phyloP scores from a whole-genome alignment of 1,140 invertebrate genomes.

The Leptopilina clavipes region DNA sequence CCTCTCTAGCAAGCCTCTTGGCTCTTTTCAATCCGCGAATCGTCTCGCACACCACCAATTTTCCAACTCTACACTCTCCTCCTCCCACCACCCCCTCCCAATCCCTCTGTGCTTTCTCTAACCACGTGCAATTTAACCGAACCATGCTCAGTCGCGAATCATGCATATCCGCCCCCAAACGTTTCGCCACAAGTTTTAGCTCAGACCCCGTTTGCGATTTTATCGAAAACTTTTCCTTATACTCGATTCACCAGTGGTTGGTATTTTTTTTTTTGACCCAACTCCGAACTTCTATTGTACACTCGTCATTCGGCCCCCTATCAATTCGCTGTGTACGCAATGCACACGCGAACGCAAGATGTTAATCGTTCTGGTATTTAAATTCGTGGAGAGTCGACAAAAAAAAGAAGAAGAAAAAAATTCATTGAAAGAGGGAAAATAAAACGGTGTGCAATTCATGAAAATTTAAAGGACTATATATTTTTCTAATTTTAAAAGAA shows the following conservation, averaged over 20 bases:
- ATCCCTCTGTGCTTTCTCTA: conserved; percentile 26
- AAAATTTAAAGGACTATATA: too few relatives aligned
- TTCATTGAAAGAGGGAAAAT: background rate
- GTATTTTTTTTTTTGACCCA: background rate
- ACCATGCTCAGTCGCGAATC: conserved; percentile 52
- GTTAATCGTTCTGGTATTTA: background rate
- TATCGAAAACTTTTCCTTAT: conserved; percentile 68
- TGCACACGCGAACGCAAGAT: conserved; percentile 20
- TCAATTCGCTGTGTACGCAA: background rate
- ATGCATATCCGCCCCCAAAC: conserved; percentile 59
- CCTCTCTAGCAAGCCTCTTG: conserved; percentile 18
- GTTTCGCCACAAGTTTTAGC: conserved; percentile 65
- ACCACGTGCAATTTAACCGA: conserved; percentile 56
- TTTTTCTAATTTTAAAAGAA: too few relatives aligned
- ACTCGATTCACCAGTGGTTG: conserved; percentile 47
- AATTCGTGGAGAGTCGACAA: background rate
- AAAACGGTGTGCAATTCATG: too few relatives aligned
- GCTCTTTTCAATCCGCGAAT: conserved; percentile 25
- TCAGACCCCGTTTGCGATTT: conserved; percentile 64
- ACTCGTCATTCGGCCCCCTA: background rate
- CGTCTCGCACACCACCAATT: background rate
- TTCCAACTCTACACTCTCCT: conserved; percentile 38
- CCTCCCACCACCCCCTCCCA: background rate
- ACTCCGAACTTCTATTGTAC: background rate
- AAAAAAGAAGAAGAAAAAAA: background rate